Conservation (phyloP, 2,888 invertebrate species). For the Drosophila setosimentum region DNA sequence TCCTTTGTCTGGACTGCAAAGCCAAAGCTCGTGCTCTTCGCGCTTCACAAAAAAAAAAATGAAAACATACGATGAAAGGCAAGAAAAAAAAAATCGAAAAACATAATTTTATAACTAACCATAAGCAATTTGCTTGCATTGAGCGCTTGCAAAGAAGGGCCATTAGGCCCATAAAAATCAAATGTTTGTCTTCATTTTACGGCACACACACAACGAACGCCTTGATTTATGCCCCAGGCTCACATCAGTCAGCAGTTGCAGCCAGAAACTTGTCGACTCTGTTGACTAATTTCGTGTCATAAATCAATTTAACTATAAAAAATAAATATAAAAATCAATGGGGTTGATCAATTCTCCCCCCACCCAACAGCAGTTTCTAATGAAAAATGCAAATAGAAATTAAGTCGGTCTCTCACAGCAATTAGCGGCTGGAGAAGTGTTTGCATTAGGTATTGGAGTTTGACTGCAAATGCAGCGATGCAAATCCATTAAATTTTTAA, state of each 20-base stretch:
- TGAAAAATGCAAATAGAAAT: constrained; percentile 56
- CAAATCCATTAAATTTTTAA: constrained; percentile 17
- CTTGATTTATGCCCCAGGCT: constrained; percentile 74
- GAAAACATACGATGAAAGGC: background rate
- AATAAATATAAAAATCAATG: constrained; percentile 33
- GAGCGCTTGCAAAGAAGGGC: constrained; percentile 56
- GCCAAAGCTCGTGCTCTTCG: constrained; percentile 74
- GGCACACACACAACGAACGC: constrained; percentile 41
- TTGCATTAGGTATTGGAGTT: constrained; percentile 30
- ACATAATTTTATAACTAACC: constrained; percentile 65
- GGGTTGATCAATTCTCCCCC: constrained; percentile 53
- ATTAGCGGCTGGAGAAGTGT: constrained; percentile 59
- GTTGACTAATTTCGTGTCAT: constrained; percentile 77
- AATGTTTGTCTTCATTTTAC: constrained; percentile 74
- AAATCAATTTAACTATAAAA: constrained; percentile 76
- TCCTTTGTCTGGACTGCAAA: constrained; percentile 53
- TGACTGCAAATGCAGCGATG: constrained; percentile 23
- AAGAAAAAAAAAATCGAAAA: constrained; percentile 22
- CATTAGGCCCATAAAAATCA: constrained; percentile 80
- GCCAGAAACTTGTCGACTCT: constrained; percentile 62
- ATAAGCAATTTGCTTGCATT: constrained; percentile 68
- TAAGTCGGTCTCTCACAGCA: constrained; percentile 53
- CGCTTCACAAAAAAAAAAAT: constrained; percentile 47
- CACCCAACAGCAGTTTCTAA: constrained; percentile 45
- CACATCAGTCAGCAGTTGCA: constrained; percentile 17